These are phyloP conservation scores for Stylophora pistillata DNA, from an alignment of 64 coral and sea anemone species.

Conservation along the genomic window DNA sequence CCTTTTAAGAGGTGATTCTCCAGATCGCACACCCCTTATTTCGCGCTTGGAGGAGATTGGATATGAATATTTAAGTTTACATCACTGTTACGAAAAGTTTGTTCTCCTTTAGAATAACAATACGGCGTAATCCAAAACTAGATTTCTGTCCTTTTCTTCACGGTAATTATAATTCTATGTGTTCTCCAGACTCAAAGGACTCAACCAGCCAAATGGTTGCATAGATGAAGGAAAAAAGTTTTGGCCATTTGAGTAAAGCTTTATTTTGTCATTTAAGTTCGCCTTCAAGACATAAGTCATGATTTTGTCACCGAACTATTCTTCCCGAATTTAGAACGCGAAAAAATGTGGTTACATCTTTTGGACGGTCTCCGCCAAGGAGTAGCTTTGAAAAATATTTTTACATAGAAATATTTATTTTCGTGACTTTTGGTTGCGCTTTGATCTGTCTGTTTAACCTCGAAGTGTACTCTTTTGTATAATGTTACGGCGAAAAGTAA, in stretches of 20 bases:
- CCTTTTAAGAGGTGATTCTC: conserved; percentile 1
- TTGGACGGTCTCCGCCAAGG: neutral
- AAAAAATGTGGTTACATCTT: neutral
- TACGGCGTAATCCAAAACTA: neutral
- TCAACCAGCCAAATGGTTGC: conserved; percentile 2
- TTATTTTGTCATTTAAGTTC: neutral
- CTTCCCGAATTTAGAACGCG: neutral
- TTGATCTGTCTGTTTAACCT: conserved; percentile 42
- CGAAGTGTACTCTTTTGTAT: conserved; percentile 58
- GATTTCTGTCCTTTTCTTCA: conserved; percentile 15
- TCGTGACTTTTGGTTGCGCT: conserved; percentile 18
- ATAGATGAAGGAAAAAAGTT: conserved; percentile 8
- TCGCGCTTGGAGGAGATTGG: neutral
- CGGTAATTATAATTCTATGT: neutral
- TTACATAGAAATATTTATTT: conserved; percentile 36
- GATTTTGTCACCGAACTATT: neutral
- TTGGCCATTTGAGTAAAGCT: neutral
- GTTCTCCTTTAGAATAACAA: neutral
- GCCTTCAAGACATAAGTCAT: neutral
- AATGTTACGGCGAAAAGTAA: conserved; percentile 56
- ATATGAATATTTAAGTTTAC: neutral
- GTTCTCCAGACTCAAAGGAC: neutral
- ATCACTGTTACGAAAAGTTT: neutral
- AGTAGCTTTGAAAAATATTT: conserved; percentile 19
- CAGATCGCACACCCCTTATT: neutral